Conservation (phyloP, 2,797 vertebrate species). For the Xiphorhynchus erythropygius region DNA sequence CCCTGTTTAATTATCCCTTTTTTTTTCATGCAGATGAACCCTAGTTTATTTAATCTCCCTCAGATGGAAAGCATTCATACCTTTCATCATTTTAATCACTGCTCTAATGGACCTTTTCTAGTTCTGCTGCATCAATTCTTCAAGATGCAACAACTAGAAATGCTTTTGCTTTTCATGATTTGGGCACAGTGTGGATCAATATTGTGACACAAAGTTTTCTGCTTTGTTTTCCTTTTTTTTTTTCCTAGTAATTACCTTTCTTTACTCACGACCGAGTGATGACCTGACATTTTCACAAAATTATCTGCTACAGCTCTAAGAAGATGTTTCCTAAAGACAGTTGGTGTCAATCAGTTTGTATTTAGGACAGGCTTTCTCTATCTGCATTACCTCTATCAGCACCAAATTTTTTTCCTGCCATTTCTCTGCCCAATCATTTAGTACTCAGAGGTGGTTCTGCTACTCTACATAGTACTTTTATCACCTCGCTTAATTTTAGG, state of each 20-base stretch:
- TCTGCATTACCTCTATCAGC: not conserved
- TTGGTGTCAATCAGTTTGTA: not conserved
- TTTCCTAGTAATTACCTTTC: not conserved
- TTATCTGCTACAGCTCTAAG: not conserved
- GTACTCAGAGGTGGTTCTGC: not conserved
- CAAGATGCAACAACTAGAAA: not conserved
- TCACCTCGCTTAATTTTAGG: not conserved
- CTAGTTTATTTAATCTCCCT: not conserved
- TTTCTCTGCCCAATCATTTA: not conserved
- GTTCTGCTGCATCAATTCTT: not conserved
- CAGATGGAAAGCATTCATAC: not conserved
- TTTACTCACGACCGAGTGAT: not conserved
- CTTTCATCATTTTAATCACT: not conserved
- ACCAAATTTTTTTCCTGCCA: not conserved
- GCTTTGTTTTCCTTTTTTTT: not conserved
- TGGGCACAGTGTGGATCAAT: not conserved
- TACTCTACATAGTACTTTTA: not conserved
- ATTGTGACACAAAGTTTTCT: not conserved
- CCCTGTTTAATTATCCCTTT: not conserved
- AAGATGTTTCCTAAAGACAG: not conserved
- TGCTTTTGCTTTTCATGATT: not conserved
- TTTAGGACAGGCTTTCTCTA: not conserved
- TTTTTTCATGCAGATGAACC: not conserved
- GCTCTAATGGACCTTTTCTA: not conserved
- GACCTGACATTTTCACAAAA: not conserved